A percentile compares a stretch with the other conserved stretches of the same genome.
phyloP scores from a whole-genome alignment of 2,888 invertebrate genomes.

The Drosophila affinis region DNA sequence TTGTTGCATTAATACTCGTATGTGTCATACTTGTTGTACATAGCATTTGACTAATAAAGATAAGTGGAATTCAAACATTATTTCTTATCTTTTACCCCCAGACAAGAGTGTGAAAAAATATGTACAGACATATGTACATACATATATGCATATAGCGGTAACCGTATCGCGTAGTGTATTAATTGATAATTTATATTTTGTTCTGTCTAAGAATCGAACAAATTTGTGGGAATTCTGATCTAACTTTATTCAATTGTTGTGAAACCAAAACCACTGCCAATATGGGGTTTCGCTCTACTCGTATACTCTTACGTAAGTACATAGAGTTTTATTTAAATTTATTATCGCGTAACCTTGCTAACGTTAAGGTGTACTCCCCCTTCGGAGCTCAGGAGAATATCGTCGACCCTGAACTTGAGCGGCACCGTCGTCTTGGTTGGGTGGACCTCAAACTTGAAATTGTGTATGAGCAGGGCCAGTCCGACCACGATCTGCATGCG shows the following conservation, averaged over 20 bases:
- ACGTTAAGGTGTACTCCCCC: constrained; percentile 32
- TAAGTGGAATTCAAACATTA: background rate
- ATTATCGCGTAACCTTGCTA: background rate
- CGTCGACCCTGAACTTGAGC: constrained; percentile 4
- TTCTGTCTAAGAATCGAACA: background rate
- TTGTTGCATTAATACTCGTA: background rate
- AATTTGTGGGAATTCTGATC: background rate
- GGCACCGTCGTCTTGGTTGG: constrained; percentile 26
- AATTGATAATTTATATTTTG: no score
- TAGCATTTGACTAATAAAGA: no score
- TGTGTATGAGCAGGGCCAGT: constrained; percentile 59
- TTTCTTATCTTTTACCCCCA: background rate
- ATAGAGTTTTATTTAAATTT: no score
- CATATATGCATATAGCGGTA: background rate
- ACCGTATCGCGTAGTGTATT: background rate
- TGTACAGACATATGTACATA: no score
- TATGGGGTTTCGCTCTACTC: no score
- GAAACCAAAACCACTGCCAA: background rate
- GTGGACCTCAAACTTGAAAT: constrained; percentile 62
- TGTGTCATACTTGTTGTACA: background rate
- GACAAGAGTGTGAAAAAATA: background rate
- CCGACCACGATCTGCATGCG: constrained; percentile 75
- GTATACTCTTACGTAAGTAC: no score
- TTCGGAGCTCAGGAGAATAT: constrained; percentile 20
- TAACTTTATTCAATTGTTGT: background rate